Conservation (phyloP, 2,797 vertebrate genomes). For the Mallotus villosus region DNA sequence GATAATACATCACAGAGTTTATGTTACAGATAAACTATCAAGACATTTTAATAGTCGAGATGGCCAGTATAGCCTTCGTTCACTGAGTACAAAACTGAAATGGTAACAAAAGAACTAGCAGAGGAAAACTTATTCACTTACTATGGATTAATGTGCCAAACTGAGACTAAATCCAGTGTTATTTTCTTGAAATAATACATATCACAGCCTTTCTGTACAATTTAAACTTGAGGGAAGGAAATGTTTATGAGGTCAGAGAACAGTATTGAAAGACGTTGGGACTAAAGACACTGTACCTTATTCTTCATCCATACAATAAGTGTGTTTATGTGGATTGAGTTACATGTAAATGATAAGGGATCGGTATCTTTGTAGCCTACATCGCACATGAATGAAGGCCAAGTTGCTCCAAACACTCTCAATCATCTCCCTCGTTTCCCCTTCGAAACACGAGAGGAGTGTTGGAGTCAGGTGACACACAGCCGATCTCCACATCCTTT, state of each 20-base stretch:
- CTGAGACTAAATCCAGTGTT: not conserved
- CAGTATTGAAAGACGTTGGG: conserved; percentile 34
- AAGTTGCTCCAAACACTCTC: conserved; percentile 60
- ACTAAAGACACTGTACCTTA: conserved; percentile 66
- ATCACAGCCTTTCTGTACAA: not conserved
- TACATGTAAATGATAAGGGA: conserved; percentile 77
- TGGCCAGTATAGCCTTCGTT: conserved; percentile 29
- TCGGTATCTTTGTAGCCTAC: conserved; percentile 66
- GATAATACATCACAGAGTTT: conserved; percentile 59
- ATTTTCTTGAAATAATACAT: not conserved
- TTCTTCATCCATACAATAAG: conserved; percentile 75
- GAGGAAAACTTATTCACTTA: conserved; percentile 32
- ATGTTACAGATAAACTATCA: conserved; percentile 62
- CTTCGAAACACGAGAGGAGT: conserved; percentile 66
- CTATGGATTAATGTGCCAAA: conserved; percentile 12
- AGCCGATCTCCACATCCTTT: conserved; percentile 19
- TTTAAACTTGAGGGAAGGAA: not conserved
- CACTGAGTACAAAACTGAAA: not conserved
- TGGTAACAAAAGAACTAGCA: not conserved
- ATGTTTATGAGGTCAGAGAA: conserved; percentile 2
- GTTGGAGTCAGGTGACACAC: conserved; percentile 63
- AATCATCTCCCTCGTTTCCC: conserved; percentile 72
- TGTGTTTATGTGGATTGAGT: conserved; percentile 68
- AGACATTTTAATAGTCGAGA: conserved; percentile 38
- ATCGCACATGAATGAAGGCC: conserved; percentile 64